Evolutionary conservation across 30 jellyfish, hydroid and myxozoan species (phyloP), one percentile per base, ranked within the genome.

Genomic region (Aurelia aurita complex sp. Pacific): DNA sequence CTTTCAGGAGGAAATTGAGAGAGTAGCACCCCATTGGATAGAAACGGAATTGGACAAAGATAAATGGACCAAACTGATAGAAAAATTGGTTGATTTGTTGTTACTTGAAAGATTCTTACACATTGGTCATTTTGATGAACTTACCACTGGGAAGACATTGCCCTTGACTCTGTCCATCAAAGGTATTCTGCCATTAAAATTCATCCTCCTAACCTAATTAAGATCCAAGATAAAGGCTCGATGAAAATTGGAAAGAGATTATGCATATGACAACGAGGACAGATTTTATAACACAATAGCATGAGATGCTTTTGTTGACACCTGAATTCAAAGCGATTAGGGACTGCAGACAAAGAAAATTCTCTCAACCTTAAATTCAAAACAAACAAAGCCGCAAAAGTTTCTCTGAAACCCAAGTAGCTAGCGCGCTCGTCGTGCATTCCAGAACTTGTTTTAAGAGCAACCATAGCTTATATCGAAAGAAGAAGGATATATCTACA

Each of bases 31-130:
- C 54, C 67, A 68, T 5, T 88, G 96, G 97, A 79, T 29, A 64
- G 96, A 89, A 17, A 88, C 85, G 4, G 90, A 88, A 5, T 53
- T 64, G 72, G 96, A 93, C 63, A 69, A 64, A 8, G 89, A 77
- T 36, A 91, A 87, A 33, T 93, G 98, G 98, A 88, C 65, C 40
- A 60, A 61, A n/a, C 88, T 80, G 61, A 69, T 93, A 10, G 76
- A 68, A 35, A 96, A 85, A 80, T 67, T 88, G 55, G 91, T 74
- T 17, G 91, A 88, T 72, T 69, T 93, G 72, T 59, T 88, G 32
- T 82, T 71, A 16, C 76, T 93, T 42, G 91, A 78, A 34, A 64
- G 90, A 64, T 93, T 93, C 79, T 79, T 87, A 46, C 89, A 59
- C 10, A 61, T 13, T 36, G 89, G 85, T 9, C 91, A 93, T 62